These are phyloP conservation scores for Drosophila lacertosa DNA, from an alignment of 1,140 invertebrate species.

Conservation along the genomic window DNA sequence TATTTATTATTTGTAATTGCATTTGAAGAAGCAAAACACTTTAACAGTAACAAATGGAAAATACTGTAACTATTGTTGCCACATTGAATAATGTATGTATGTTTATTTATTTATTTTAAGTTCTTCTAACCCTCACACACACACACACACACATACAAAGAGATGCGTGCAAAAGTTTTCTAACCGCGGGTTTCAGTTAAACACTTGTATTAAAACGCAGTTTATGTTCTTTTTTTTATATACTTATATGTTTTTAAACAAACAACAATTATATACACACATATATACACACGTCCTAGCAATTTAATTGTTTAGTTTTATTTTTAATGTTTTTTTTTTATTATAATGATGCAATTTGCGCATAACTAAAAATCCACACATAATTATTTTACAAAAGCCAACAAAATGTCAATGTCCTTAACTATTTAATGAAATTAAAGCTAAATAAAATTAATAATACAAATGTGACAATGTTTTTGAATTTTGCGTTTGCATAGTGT, in stretches of 20 bases:
- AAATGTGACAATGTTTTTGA: constrained; percentile 1
- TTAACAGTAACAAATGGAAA: constrained; percentile 39
- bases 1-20: constrained; percentile 80
- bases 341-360: constrained; percentile 52
- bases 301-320: constrained; percentile 79
- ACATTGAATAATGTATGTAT: constrained; percentile 76
- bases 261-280: constrained; percentile 28
- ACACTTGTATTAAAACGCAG: constrained; percentile 63
- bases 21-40: constrained; percentile 60
- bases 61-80: constrained; percentile 78
- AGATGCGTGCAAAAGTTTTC: constrained; percentile 50
- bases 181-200: constrained; percentile 65
- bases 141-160: constrained; percentile 9
- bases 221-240: constrained; percentile 57
- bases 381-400: constrained; percentile 64
- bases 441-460: constrained; percentile 78
- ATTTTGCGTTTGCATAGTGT: too few relatives aligned
- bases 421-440: constrained; percentile 80
- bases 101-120: constrained; percentile 82
- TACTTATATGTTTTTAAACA: constrained; percentile 60
- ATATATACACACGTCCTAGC: constrained; percentile 68
- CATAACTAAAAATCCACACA: constrained; percentile 43
- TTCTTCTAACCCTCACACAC: constrained; percentile 54
- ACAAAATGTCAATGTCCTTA: constrained; percentile 82
- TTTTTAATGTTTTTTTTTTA: constrained; percentile 51